Evolutionary conservation across 1,140 invertebrate genomes (phyloP), one percentile per base, ranked within the genome.

Genomic region (Dolichoris vasculosae): DNA sequence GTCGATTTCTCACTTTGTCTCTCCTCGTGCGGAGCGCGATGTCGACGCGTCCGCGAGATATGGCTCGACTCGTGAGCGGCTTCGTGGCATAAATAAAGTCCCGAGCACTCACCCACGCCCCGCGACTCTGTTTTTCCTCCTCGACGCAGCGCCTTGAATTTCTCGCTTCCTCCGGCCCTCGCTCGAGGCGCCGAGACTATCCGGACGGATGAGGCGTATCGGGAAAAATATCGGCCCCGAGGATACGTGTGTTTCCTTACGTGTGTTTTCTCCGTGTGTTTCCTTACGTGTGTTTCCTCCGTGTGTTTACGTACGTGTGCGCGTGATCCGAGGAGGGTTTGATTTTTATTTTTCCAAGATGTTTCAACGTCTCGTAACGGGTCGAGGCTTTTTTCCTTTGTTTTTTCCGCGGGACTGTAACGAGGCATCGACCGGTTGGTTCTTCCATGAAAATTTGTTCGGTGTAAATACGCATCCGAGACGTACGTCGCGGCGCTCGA

Each of bases 1-100:
- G 80, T 71, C 80, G 85, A 86, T 77, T 86, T 86, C 75, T 86
- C 85, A 78, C 63, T 78, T 86, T n/a, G 84, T 80, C 48, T 59
- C 76, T 69, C 32, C 51, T 79, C 43, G n/a, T 67, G 76, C 48
- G 9, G 40, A 64, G 3, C 4, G 32, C 38, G 35, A 40, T 77
- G 32, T 78, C 38, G 48, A 75, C 32, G 20, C 23, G 46, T 55
- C 38, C 67, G 26, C 17, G 26, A 48, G 79, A 84, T 43, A 76
- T 78, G 46, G 59, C 63, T 59, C 15, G 26, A n/a, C 64, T 63
- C 67, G 20, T 69, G n/a, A n/a, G 55, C 43, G 48, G 46, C 63
- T 71, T 78, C 80, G 59, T 86, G 80, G 80, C 80, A 86, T 78
- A 83, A 86, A 82, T 86, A 86, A 77, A 81, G 3, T 26, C 55